Evolutionary conservation across 2,888 invertebrate genomes (phyloP).

Genomic region (Lithosia quadra): DNA sequence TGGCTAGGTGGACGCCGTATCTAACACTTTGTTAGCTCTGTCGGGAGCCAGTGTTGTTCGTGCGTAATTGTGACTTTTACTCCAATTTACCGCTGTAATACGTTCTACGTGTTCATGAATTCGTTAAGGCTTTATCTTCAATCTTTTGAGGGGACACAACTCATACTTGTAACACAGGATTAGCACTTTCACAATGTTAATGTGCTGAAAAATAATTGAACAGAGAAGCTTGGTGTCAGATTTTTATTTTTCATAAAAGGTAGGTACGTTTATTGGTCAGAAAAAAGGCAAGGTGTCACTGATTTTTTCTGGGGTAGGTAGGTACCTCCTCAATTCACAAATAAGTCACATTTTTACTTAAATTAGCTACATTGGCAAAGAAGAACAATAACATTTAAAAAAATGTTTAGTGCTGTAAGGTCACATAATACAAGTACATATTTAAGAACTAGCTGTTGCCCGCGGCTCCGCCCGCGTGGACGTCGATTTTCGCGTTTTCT

Average conservation of each 20-base stretch:
- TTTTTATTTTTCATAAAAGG: neutral
- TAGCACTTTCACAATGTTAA: constrained; percentile 41
- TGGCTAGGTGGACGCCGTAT: constrained; percentile 55
- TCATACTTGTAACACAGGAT: constrained; percentile 16
- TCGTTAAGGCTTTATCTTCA: constrained; percentile 39
- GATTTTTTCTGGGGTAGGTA: no score
- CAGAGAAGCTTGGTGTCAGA: neutral
- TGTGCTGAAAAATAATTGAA: neutral
- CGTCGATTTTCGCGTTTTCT: no score
- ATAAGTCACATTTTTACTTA: no score
- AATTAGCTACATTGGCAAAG: no score
- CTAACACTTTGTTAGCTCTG: constrained; percentile 65
- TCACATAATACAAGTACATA: no score
- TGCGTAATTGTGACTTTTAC: constrained; percentile 49
- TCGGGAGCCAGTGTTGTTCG: constrained; percentile 39
- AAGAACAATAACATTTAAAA: no score
- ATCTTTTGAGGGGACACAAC: constrained; percentile 20
- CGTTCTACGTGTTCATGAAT: constrained; percentile 44
- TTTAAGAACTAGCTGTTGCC: no score
- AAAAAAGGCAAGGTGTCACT: no score
- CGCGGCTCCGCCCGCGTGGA: no score
- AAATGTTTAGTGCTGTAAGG: no score
- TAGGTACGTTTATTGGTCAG: neutral
- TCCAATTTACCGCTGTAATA: constrained; percentile 40
- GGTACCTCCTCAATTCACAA: no score